Percentiles rank a stretch among this genome's conserved stretches.
phyloP scores from a whole-genome alignment of 2,113 vertebrate species.

The Raphicerus campestris region DNA sequence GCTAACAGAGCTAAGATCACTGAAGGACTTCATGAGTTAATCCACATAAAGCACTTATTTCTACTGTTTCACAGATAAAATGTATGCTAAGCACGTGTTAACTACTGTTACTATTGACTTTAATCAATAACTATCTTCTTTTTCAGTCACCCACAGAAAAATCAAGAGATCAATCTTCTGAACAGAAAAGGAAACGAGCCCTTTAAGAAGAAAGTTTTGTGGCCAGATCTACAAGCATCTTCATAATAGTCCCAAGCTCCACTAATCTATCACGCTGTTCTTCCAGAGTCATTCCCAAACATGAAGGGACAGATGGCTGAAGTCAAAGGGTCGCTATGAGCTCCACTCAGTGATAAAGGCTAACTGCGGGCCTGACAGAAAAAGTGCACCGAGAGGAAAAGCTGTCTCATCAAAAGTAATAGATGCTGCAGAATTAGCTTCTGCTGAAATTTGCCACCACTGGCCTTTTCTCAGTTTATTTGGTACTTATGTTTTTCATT shows the following conservation, averaged over 20 bases:
- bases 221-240: not conserved
- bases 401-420: conserved; percentile 37
- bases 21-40: not conserved
- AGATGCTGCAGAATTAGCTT: not conserved
- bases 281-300: not conserved
- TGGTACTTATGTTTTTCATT: conserved; percentile 11
- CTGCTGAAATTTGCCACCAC: conserved; percentile 3
- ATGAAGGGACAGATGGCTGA: not conserved
- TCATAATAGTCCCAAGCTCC: not conserved
- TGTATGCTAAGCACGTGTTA: not conserved
- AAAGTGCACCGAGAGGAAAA: not conserved
- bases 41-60: not conserved
- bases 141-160: not conserved
- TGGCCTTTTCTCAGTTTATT: conserved; percentile 8
- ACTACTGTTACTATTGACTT: not conserved
- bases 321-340: not conserved
- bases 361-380: not conserved
- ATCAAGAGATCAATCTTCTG: not conserved
- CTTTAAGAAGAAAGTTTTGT: not conserved
- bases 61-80: not conserved
- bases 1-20: not conserved
- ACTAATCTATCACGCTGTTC: not conserved
- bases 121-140: not conserved
- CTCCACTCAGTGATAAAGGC: not conserved
- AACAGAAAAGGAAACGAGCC: not conserved